Conservation (phyloP, 2,888 invertebrate genomes). For the Micoletzkya japonica region DNA sequence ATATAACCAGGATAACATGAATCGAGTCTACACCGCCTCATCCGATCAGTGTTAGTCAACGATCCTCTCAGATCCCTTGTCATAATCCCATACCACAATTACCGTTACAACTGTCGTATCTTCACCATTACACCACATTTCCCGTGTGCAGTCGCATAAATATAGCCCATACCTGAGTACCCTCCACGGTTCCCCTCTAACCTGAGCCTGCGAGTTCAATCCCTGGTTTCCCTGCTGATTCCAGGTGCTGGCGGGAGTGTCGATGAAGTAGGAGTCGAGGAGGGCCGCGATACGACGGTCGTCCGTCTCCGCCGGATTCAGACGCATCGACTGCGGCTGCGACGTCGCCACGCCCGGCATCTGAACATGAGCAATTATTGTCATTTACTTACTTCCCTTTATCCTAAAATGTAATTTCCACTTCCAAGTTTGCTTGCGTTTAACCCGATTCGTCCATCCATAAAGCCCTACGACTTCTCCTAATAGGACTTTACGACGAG, state of each 20-base stretch:
- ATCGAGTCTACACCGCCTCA: too few species aligned
- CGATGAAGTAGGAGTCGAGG: constrained; percentile 44
- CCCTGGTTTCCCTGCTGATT: constrained; percentile 23
- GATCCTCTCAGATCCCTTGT: too few species aligned
- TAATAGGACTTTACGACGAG: neutral
- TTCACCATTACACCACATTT: too few species aligned
- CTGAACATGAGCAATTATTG: neutral
- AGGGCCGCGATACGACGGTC: constrained; percentile 29
- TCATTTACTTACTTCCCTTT: neutral
- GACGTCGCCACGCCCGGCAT: constrained; percentile 25
- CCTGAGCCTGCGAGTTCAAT: constrained; percentile 1
- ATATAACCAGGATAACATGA: too few species aligned
- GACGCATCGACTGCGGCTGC: constrained; percentile 22
- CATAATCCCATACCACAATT: too few species aligned
- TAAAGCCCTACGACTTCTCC: neutral
- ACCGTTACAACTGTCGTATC: too few species aligned
- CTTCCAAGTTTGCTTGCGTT: neutral
- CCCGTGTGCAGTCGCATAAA: too few species aligned
- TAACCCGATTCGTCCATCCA: neutral
- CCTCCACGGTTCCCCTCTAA: neutral
- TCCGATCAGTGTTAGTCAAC: too few species aligned
- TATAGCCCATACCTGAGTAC: constrained; percentile 31
- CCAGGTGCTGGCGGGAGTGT: constrained; percentile 32
- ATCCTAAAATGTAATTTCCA: neutral
- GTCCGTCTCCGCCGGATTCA: constrained; percentile 13